A percentile compares a stretch with the other conserved stretches of the same genome.
These are phyloP conservation scores for Temnothorax longispinosus DNA, from an alignment of 1,140 invertebrate genomes.

Conservation along the genomic window DNA sequence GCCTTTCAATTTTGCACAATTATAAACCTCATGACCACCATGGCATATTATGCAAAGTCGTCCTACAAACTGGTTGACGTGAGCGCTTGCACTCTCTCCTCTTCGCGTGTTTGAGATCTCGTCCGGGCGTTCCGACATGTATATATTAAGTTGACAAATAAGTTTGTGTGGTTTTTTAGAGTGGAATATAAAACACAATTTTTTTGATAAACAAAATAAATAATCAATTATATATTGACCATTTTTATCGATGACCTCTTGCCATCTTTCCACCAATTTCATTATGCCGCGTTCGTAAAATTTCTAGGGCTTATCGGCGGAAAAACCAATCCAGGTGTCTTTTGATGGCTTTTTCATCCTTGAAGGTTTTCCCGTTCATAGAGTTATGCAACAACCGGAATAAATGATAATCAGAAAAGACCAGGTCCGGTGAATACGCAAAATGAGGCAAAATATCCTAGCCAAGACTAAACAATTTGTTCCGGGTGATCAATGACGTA, in stretches of 20 bases:
- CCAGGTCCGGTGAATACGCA: slow-evolving; percentile 10
- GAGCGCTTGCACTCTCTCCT: no score
- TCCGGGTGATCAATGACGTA: background rate
- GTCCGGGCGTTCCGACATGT: no score
- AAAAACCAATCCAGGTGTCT: slow-evolving; percentile 1
- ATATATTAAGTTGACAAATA: background rate
- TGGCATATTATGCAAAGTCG: no score
- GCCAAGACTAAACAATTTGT: slow-evolving; percentile 3
- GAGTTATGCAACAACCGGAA: background rate
- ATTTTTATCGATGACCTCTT: background rate
- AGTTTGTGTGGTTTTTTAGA: background rate
- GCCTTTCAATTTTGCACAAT: no score
- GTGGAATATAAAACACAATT: background rate
- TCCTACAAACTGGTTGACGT: no score
- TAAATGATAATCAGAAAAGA: background rate
- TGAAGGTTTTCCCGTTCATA: background rate
- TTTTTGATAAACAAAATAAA: background rate
- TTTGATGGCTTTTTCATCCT: background rate
- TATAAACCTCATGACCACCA: no score
- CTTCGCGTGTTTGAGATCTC: no score
- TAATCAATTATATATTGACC: background rate
- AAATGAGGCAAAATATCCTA: slow-evolving; percentile 19
- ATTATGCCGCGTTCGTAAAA: slow-evolving; percentile 4
- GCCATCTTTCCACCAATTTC: background rate
- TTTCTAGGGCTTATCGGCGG: background rate